Evolutionary conservation across 2,113 vertebrate genomes (phyloP).

Genomic region (Poeciliopsis retropinna): DNA sequence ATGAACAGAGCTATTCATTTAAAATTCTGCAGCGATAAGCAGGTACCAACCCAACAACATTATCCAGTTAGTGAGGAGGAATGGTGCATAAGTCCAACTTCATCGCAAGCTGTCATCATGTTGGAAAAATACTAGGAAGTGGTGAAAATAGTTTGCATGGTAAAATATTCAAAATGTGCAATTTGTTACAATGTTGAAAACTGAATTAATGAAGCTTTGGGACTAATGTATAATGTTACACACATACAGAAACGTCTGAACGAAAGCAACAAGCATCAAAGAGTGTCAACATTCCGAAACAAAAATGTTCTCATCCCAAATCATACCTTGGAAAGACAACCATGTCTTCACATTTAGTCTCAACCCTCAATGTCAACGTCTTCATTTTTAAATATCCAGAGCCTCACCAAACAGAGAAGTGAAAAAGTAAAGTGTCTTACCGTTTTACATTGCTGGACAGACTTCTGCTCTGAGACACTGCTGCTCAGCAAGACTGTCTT

Average conservation of each 20-base stretch:
- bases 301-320: neutral
- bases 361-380: neutral
- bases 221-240: neutral
- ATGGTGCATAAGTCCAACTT: neutral
- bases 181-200: neutral
- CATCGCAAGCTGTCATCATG: neutral
- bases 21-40: slow-evolving; percentile 46
- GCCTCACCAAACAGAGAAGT: neutral
- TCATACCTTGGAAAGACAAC: slow-evolving; percentile 3
- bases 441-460: slow-evolving; percentile 14
- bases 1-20: slow-evolving; percentile 34
- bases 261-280: neutral
- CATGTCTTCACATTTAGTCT: neutral
- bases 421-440: slow-evolving; percentile 36
- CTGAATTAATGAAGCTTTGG: neutral
- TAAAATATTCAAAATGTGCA: too few relatives aligned
- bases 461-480: slow-evolving; percentile 24
- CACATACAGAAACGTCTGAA: neutral
- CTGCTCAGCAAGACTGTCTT: slow-evolving; percentile 38
- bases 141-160: neutral
- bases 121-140: neutral
- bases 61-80: neutral
- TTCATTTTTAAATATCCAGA: neutral
- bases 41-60: slow-evolving; percentile 7
- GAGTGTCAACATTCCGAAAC: too few relatives aligned